Conservation (phyloP, 2,888 invertebrate genomes). For the Matsumyia berberina region DNA sequence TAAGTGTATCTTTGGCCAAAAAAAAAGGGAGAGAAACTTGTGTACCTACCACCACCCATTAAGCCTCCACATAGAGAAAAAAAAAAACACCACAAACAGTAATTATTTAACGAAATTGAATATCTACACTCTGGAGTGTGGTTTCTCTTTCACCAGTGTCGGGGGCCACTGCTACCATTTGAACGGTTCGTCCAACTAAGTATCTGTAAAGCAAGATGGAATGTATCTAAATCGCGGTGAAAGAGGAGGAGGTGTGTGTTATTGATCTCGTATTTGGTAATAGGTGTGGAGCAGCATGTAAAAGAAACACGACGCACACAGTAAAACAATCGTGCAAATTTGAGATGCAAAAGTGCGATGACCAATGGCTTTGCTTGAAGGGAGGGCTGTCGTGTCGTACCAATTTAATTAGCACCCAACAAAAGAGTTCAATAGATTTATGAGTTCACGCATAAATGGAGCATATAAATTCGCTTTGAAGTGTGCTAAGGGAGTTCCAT, state of each 20-base stretch:
- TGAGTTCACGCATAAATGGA: constrained; percentile 66
- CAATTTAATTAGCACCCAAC: constrained; percentile 68
- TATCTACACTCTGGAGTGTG: constrained; percentile 57
- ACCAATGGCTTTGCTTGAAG: constrained; percentile 42
- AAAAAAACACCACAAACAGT: constrained; percentile 60
- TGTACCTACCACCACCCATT: constrained; percentile 60
- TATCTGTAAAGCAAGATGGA: not conserved
- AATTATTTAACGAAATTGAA: constrained; percentile 75
- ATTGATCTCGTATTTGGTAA: constrained; percentile 76
- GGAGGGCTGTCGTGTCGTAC: constrained; percentile 48
- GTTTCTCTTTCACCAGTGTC: constrained; percentile 71
- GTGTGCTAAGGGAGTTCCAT: too few species aligned
- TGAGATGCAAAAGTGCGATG: constrained; percentile 57
- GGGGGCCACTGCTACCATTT: constrained; percentile 48
- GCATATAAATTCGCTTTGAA: constrained; percentile 49
- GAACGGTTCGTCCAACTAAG: constrained; percentile 50
- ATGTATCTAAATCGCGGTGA: constrained; percentile 51
- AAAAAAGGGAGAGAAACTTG: constrained; percentile 52
- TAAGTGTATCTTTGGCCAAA: constrained; percentile 48
- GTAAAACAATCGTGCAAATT: constrained; percentile 60
- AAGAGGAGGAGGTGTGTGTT: constrained; percentile 57
- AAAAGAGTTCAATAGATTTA: constrained; percentile 50
- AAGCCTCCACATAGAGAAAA: constrained; percentile 36
- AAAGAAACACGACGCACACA: constrained; percentile 26
- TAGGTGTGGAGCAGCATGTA: constrained; percentile 38